Evolutionary conservation across 2,113 vertebrate species (phyloP).

Genomic region (Takifugu bimaculatus): DNA sequence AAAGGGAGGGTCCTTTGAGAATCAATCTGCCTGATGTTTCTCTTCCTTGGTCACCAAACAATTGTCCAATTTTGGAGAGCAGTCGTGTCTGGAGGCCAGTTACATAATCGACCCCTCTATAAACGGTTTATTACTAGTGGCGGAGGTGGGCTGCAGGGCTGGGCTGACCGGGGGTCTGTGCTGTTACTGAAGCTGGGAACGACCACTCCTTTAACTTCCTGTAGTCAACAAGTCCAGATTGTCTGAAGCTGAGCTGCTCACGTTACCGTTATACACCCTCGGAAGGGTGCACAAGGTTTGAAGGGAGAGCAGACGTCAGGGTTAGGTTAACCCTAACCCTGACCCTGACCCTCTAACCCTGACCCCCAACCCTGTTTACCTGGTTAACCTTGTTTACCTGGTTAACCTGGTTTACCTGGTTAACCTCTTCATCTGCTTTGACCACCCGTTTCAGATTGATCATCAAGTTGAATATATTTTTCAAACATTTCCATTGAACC

Average conservation of each 20-base stretch:
- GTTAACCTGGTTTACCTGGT: too few relatives aligned
- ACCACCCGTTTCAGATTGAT: not conserved
- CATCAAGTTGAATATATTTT: too few relatives aligned
- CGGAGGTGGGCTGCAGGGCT: constrained; percentile 71
- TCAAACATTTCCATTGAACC: too few relatives aligned
- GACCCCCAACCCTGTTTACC: too few relatives aligned
- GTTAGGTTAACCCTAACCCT: too few relatives aligned
- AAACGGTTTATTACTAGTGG: constrained; percentile 73
- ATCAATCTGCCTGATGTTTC: constrained; percentile 26
- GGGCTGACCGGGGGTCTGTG: constrained; percentile 62
- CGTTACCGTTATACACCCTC: constrained; percentile 26
- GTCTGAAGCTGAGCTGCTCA: constrained; percentile 43
- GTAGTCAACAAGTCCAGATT: constrained; percentile 72
- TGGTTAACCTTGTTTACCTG: too few relatives aligned
- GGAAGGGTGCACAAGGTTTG: constrained; percentile 3
- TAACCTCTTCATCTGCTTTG: not conserved
- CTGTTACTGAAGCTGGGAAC: constrained; percentile 61
- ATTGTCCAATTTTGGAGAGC: constrained; percentile 38
- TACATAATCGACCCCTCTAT: constrained; percentile 68
- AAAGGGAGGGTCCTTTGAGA: constrained; percentile 22
- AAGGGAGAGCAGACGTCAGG: too few relatives aligned
- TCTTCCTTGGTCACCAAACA: constrained; percentile 49
- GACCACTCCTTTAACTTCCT: constrained; percentile 78
- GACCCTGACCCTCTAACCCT: too few relatives aligned
- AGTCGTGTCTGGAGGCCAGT: constrained; percentile 60